Evolutionary conservation across 1,140 invertebrate species (phyloP), one percentile per base, ranked within the genome.

Genomic region (Caenorhabditis latens): DNA sequence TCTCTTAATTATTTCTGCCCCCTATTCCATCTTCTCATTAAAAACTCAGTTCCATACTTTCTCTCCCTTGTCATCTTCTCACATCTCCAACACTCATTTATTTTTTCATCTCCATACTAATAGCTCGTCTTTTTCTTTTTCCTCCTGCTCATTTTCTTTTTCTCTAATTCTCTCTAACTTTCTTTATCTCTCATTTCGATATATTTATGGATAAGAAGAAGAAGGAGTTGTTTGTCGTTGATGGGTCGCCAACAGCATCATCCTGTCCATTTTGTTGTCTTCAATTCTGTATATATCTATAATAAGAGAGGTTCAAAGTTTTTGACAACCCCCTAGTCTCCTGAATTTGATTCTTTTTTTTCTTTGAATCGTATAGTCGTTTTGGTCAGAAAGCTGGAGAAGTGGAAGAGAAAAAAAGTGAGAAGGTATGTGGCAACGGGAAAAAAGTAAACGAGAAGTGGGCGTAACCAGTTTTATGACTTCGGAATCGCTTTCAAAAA

Each of bases 191-290:
- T 19, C n/a, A 40, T 40, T 46, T 71, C 16, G 46, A 79, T 79
- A 79, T 79, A 50, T 79, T 79, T 79, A 48, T 79, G 46, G 71
- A 79, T 79, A 79, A 79, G 67, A 75, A n/a, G 67, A 75, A n/a
- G 63, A 32, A 65, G 32, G 11, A 9, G 40, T 14, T 46, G 43
- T 79, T 79, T 16, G 43, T 79, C 53, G 46, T 50, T 9, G n/a
- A n/a, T 46, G 46, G 67, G 43, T 19, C 67, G 9, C 19, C 19
- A 3, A 4, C 19, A 63, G 21, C 61, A 24, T 19, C 61, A 24
- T 32, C 61, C 24, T 11, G 61, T n/a, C 13, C 24, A 11, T 63
- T 21, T 32, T 63, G 9, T 63, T 63, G 11, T 53, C 50, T 53
- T 32, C 32, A 32, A 32, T 32, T 32, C 32, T 32, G 32, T 32